These are phyloP conservation scores for Neodontobutis hainanensis DNA, from an alignment of 2,113 vertebrate species.

Conservation along the genomic window DNA sequence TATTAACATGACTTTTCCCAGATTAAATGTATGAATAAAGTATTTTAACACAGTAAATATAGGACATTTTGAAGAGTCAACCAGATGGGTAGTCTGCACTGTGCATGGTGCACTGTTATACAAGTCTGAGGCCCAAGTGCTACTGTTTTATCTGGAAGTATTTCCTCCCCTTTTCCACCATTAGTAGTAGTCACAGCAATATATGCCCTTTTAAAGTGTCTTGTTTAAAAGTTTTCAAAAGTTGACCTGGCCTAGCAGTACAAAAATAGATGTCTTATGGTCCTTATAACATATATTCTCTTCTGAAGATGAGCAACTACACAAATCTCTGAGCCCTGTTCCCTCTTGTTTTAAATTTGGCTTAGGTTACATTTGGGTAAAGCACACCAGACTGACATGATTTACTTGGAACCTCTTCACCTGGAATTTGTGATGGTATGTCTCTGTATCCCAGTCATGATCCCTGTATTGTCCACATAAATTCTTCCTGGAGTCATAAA, in stretches of 20 bases:
- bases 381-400: background rate
- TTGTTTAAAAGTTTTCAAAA: too few species aligned
- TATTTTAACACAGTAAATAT: background rate
- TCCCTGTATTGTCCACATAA: conserved; percentile 23
- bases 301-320: too few species aligned
- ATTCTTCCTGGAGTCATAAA: conserved; percentile 22
- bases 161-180: too few species aligned
- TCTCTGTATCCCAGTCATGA: conserved; percentile 32
- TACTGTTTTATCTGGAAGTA: too few species aligned
- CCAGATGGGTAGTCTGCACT: conserved; percentile 50
- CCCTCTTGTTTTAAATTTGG: background rate
- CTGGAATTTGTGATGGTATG: conserved; percentile 21
- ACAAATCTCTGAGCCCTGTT: background rate
- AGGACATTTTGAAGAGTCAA: background rate
- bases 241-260: too few species aligned
- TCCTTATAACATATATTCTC: too few species aligned
- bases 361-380: background rate
- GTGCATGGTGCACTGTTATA: too few species aligned
- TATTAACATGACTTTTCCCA: background rate
- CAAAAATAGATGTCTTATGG: too few species aligned
- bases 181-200: too few species aligned
- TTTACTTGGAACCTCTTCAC: conserved; percentile 3
- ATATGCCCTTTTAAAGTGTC: too few species aligned
- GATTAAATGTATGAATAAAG: background rate
- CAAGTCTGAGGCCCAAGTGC: too few species aligned